A percentile compares a stretch with the other conserved stretches of the same genome.
These are phyloP conservation scores for Trypoxylus dichotomus DNA, from an alignment of 1,140 invertebrate genomes.

Conservation along the genomic window DNA sequence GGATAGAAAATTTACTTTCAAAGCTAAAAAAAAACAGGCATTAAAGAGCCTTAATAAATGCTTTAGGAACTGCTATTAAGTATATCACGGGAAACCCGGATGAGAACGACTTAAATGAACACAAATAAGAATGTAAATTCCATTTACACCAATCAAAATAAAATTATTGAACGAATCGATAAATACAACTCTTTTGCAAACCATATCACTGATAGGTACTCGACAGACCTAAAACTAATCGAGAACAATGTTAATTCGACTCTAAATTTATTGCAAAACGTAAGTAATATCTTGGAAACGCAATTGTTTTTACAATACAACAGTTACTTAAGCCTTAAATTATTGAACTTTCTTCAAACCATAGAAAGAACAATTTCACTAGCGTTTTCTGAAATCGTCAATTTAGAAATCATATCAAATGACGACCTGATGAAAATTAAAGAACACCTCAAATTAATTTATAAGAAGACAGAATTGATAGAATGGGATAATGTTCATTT, in stretches of 20 bases:
- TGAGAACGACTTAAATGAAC: no score
- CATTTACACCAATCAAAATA: background rate
- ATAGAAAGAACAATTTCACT: background rate
- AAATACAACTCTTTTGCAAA: background rate
- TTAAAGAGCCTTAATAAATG: no score
- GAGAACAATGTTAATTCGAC: background rate
- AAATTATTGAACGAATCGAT: background rate
- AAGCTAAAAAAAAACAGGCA: background rate
- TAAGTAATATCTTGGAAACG: background rate
- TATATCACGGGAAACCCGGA: no score
- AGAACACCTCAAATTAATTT: background rate
- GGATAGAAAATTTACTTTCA: no score
- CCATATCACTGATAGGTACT: background rate
- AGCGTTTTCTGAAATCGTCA: background rate
- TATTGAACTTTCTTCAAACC: background rate
- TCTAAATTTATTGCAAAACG: background rate
- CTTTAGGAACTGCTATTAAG: no score
- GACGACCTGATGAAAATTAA: background rate
- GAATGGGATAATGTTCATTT: background rate
- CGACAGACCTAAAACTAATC: background rate
- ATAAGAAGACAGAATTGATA: background rate
- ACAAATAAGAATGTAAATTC: no score
- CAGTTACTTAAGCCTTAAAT: background rate
- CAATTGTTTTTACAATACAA: background rate
- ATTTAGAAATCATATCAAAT: background rate